Evolutionary conservation across 1,140 invertebrate genomes (phyloP).

Genomic region (Eriosoma lanigerum): DNA sequence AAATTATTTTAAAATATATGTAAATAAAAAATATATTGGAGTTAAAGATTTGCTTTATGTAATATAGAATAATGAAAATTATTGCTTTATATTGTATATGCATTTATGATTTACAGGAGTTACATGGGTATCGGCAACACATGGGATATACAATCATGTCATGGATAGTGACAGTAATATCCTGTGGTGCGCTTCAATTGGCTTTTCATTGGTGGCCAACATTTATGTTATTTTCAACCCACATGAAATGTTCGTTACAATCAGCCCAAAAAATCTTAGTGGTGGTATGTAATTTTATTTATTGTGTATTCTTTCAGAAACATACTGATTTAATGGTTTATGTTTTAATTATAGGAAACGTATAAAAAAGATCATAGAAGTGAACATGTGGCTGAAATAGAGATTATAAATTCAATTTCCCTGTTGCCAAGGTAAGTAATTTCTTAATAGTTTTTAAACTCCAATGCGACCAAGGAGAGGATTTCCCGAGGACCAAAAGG

Average conservation of each 20-base stretch:
- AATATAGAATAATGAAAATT: too few species aligned
- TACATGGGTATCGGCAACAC: slow-evolving; percentile 67
- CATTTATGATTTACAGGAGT: slow-evolving; percentile 61
- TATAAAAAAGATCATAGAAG: slow-evolving; percentile 51
- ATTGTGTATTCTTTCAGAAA: not conserved
- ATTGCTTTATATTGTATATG: too few species aligned
- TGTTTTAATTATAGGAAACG: slow-evolving; percentile 36
- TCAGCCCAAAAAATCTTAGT: slow-evolving; percentile 77
- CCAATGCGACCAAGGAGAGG: slow-evolving; percentile 48
- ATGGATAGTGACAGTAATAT: slow-evolving; percentile 68
- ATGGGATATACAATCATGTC: slow-evolving; percentile 61
- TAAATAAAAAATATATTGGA: too few species aligned
- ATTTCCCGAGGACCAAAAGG: slow-evolving; percentile 39
- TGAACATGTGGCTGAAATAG: slow-evolving; percentile 45
- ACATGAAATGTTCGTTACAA: slow-evolving; percentile 68
- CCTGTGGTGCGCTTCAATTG: slow-evolving; percentile 73
- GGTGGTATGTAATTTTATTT: slow-evolving; percentile 63
- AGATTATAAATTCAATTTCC: slow-evolving; percentile 20
- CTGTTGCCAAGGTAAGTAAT: slow-evolving; percentile 38
- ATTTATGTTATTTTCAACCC: slow-evolving; percentile 74
- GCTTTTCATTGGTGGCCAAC: slow-evolving; percentile 86
- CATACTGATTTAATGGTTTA: not conserved
- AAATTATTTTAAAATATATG: too few species aligned
- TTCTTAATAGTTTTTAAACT: slow-evolving; percentile 20
- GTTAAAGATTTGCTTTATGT: too few species aligned